Percentiles rank a stretch among this genome's conserved stretches.
Conservation (phyloP, 2,113 vertebrate species). For the Pavo muticus region DNA sequence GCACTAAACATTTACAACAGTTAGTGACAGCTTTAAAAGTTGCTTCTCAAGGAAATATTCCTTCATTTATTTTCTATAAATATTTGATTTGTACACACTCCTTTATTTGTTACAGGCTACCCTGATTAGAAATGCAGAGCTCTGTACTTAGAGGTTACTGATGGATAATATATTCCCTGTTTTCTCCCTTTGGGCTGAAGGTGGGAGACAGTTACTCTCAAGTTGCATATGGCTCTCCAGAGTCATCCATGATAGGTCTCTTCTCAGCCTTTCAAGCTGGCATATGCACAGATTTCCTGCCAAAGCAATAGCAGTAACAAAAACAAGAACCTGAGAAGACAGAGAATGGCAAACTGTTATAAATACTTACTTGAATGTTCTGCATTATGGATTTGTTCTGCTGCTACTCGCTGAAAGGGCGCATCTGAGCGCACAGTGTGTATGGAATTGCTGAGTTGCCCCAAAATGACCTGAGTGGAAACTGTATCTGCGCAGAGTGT, state of each 20-base stretch:
- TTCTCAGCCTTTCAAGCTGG: constrained; percentile 44
- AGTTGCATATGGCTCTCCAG: constrained; percentile 27
- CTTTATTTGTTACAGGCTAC: not conserved
- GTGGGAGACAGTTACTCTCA: constrained; percentile 52
- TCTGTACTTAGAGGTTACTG: constrained; percentile 24
- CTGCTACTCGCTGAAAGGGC: not conserved
- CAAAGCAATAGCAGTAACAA: constrained; percentile 28
- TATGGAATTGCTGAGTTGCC: not conserved
- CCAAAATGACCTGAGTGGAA: not conserved
- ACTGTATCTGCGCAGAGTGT: not conserved
- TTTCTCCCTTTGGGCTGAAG: constrained; percentile 35
- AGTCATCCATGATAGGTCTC: constrained; percentile 1
- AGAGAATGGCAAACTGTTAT: constrained; percentile 22
- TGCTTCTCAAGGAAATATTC: constrained; percentile 47
- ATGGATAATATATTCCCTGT: constrained; percentile 28
- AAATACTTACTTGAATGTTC: not conserved
- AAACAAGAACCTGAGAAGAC: constrained; percentile 47
- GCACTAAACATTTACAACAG: constrained; percentile 60
- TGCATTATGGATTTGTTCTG: not conserved
- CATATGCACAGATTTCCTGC: constrained; percentile 54
- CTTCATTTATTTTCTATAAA: constrained; percentile 71
- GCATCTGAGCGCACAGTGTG: accelerated
- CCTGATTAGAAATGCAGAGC: constrained; percentile 1
- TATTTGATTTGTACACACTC: constrained; percentile 31
- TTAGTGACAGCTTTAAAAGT: constrained; percentile 69